Evolutionary conservation across 1,140 invertebrate species (phyloP).

Genomic region (Musca vetustissima): DNA sequence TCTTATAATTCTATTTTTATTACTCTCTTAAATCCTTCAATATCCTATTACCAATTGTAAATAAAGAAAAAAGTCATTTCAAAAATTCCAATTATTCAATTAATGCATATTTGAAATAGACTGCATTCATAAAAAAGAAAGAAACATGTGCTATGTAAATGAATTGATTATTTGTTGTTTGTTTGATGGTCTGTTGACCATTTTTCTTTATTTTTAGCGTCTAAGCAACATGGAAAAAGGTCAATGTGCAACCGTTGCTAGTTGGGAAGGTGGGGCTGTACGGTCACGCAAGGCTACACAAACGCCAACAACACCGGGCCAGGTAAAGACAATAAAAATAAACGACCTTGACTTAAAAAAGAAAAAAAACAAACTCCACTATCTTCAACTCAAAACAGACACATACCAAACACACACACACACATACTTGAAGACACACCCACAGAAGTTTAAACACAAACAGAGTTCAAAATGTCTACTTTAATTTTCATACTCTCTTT

Average conservation of each 20-base stretch:
- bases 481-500: neutral
- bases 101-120: neutral
- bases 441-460: neutral
- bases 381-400: neutral
- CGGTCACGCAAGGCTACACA: slow-evolving; percentile 61
- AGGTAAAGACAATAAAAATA: slow-evolving; percentile 48
- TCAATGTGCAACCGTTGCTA: slow-evolving; percentile 62
- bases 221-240: slow-evolving; percentile 65
- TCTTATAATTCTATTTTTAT: no score
- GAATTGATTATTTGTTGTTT: neutral
- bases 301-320: slow-evolving; percentile 54
- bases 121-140: neutral
- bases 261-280: slow-evolving; percentile 64
- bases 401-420: no score
- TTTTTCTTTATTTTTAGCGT: slow-evolving; percentile 58
- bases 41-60: no score
- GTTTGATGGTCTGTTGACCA: neutral
- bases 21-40: no score
- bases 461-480: neutral
- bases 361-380: no score
- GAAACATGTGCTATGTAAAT: neutral
- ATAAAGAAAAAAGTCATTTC: neutral
- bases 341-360: slow-evolving; percentile 9
- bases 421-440: no score
- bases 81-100: neutral